Percentiles rank a stretch among this genome's conserved stretches.
phyloP scores from a whole-genome alignment of 2,797 vertebrate species.

The Arvicola amphibius region DNA sequence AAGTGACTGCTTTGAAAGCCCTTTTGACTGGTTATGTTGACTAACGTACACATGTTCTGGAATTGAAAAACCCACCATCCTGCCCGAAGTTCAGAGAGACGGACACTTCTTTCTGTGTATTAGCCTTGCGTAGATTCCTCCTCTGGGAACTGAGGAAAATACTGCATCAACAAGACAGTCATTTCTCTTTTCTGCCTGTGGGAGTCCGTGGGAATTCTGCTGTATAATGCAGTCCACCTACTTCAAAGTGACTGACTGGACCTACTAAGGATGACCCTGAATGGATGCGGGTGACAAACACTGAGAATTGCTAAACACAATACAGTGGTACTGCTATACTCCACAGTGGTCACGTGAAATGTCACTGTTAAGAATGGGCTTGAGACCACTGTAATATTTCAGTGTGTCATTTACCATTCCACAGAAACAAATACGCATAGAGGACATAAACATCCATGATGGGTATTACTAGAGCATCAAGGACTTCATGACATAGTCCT shows the following conservation, averaged over 20 bases:
- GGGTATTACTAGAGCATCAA: not conserved
- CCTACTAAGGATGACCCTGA: not conserved
- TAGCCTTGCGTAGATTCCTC: slow-evolving; percentile 5
- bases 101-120: not conserved
- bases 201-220: not conserved
- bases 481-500: not conserved
- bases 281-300: not conserved
- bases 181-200: slow-evolving; percentile 25
- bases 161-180: not conserved
- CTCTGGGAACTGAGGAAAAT: not conserved
- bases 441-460: not conserved
- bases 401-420: not conserved
- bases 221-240: not conserved
- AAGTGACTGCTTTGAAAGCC: not conserved
- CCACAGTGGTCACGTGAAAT: not conserved
- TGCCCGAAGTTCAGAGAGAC: slow-evolving; percentile 3
- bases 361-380: not conserved
- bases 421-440: not conserved
- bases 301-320: not conserved
- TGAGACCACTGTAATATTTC: not conserved
- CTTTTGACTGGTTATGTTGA: slow-evolving; percentile 17
- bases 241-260: not conserved
- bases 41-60: not conserved
- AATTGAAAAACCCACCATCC: not conserved
- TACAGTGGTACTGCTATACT: not conserved